phyloP scores from a whole-genome alignment of 2,797 vertebrate species.

The Parambassis ranga region DNA sequence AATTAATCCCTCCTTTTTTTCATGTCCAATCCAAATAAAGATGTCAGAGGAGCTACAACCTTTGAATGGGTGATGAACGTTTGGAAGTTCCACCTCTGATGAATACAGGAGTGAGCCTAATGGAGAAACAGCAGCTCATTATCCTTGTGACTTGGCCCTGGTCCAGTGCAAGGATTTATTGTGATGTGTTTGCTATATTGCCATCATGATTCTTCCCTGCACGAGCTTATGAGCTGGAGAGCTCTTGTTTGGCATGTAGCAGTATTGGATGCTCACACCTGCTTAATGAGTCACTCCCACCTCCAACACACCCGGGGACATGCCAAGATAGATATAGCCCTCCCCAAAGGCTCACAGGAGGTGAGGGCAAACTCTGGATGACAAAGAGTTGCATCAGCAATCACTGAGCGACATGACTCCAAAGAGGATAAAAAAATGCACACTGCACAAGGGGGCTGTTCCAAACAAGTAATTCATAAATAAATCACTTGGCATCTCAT shows the following conservation, averaged over 20 bases:
- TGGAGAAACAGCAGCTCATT: slow-evolving; percentile 68
- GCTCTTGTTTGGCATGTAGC: slow-evolving; percentile 77
- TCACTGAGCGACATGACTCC: slow-evolving; percentile 83
- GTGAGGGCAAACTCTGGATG: slow-evolving; percentile 83
- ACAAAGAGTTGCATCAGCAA: slow-evolving; percentile 87
- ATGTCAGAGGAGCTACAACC: slow-evolving; percentile 44
- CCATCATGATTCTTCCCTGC: slow-evolving; percentile 75
- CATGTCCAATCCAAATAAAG: slow-evolving; percentile 44
- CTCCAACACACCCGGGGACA: slow-evolving; percentile 75
- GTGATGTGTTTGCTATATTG: slow-evolving; percentile 69
- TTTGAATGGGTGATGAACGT: slow-evolving; percentile 54
- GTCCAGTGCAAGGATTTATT: slow-evolving; percentile 73
- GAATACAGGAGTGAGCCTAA: slow-evolving; percentile 57
- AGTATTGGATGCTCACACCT: slow-evolving; percentile 83
- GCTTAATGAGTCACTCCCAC: slow-evolving; percentile 78
- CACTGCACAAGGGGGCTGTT: slow-evolving; percentile 74
- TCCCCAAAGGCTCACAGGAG: slow-evolving; percentile 81
- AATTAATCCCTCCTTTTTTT: slow-evolving; percentile 10
- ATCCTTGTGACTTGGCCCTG: slow-evolving; percentile 64
- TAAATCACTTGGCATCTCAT: slow-evolving; percentile 83
- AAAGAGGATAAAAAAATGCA: slow-evolving; percentile 71
- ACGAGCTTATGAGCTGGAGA: slow-evolving; percentile 71
- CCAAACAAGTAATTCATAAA: slow-evolving; percentile 84
- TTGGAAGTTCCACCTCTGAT: slow-evolving; percentile 67
- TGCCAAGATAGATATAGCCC: slow-evolving; percentile 81